Percentiles rank a stretch among this genome's conserved stretches.
phyloP scores from a whole-genome alignment of 2,113 vertebrate species.

The Neogobius melanostomus region DNA sequence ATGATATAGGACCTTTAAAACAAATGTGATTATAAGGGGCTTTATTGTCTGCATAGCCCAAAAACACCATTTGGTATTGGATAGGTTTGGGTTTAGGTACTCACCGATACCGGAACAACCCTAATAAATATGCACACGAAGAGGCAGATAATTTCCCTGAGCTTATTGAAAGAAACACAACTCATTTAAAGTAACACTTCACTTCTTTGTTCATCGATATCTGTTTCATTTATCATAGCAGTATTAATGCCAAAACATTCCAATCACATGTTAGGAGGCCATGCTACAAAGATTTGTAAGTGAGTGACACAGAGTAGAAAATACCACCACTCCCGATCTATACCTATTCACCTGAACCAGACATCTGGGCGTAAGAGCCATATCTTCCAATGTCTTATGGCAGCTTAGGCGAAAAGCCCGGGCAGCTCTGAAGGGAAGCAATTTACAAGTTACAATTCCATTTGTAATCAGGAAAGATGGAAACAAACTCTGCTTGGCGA shows the following conservation, averaged over 20 bases:
- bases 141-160: no score
- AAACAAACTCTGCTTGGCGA: conserved; percentile 27
- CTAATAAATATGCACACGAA: no score
- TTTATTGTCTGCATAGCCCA: no score
- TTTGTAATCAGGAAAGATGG: conserved; percentile 53
- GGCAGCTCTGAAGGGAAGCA: conserved; percentile 22
- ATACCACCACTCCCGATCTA: conserved; percentile 9
- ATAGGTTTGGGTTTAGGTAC: no score
- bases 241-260: not conserved
- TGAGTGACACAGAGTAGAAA: not conserved
- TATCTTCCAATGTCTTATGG: conserved; percentile 31
- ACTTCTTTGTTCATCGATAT: not conserved
- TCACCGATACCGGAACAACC: no score
- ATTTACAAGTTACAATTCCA: conserved; percentile 37
- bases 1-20: no score
- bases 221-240: not conserved
- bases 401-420: conserved; percentile 20
- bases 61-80: no score
- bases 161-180: no score
- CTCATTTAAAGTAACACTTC: not conserved
- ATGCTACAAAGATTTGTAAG: not conserved
- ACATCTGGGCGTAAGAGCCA: conserved; percentile 34
- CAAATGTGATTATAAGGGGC: no score
- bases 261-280: not conserved
- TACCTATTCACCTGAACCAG: conserved; percentile 25